Evolutionary conservation across 2,888 invertebrate species (phyloP), one percentile per base, ranked within the genome.

Genomic region (Rhagonycha fulva): DNA sequence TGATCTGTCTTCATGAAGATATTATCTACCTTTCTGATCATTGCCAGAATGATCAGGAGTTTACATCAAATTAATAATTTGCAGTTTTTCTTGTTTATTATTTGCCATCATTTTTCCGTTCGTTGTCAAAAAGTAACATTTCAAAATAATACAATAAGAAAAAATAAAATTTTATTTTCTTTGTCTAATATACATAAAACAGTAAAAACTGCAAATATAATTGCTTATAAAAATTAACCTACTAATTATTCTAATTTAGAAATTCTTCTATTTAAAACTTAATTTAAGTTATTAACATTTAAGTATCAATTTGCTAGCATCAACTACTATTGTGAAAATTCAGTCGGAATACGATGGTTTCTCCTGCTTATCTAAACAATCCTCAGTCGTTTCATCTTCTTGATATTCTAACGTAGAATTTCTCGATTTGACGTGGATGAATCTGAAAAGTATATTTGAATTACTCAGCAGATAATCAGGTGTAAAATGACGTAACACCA

Each of bases 371-470:
- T 71, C 72, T 9, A 74, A 62, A 62, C 74, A 79, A 14, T 71
- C 47, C 26, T 80, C 76, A 19, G 71, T 77, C 4, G 70, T 72
- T 61, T 80, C 81, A 11, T 77, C 78, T 62, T 82, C 81, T 74
- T 81, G 79, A 60, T 82, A 80, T n/a, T 80, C 72, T 24, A 82
- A 76, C 23, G 72, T 72, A 14, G 76, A 68, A 11, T 81, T 80
- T 30, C 75, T 78, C 0, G 82, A 76, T 24, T 76, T 79, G 14
- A 81, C 67, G 70, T 82, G 81, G n/a, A 83, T 80, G 47, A 77
- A 81, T 62, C 83, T 83, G 62, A 19, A 80, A 81, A 70, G 9
- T 28, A 75, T 19, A 75, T 14, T 32, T 32, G 5, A 1, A 5
- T 47, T n/a, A n/a, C n/a, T n/a, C n/a, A n/a, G n/a, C n/a, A n/a